phyloP scores from a whole-genome alignment of 1,140 invertebrate genomes.

The Halesus radiatus region DNA sequence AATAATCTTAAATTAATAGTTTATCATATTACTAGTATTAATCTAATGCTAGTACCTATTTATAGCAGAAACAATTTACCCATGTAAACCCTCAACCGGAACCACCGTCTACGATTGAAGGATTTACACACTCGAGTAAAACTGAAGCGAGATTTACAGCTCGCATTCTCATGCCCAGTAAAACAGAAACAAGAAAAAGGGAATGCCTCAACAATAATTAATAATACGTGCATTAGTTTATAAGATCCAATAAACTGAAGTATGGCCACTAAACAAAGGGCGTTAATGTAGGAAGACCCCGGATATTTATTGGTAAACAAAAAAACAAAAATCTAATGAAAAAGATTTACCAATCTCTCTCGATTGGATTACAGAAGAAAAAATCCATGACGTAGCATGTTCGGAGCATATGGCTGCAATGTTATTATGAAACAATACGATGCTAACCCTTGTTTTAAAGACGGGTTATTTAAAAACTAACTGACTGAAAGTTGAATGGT shows the following conservation, averaged over 20 bases:
- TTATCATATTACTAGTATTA: too few species aligned
- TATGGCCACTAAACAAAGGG: constrained; percentile 20
- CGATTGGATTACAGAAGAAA: constrained; percentile 32
- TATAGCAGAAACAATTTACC: too few species aligned
- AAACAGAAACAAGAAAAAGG: neutral
- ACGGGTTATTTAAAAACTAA: constrained; percentile 9
- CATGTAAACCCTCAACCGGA: too few species aligned
- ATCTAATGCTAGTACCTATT: too few species aligned
- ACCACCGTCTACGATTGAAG: too few species aligned
- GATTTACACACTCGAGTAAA: constrained; percentile 14
- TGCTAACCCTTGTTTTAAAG: constrained; percentile 22
- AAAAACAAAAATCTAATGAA: constrained; percentile 32
- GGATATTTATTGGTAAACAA: constrained; percentile 36
- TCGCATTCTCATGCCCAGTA: neutral
- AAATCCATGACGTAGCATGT: constrained; percentile 25
- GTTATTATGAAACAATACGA: constrained; percentile 42
- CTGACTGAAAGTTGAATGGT: constrained; percentile 18
- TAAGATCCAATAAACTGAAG: constrained; percentile 29
- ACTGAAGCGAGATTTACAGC: constrained; percentile 5
- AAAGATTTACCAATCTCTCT: constrained; percentile 30
- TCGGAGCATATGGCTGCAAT: constrained; percentile 14
- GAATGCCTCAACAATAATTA: constrained; percentile 10
- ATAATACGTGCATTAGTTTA: constrained; percentile 30
- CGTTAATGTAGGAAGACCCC: constrained; percentile 27
- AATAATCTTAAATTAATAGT: too few species aligned